A percentile compares a stretch with the other conserved stretches of the same genome.
These are phyloP conservation scores for Pachyrhynchus sulphureomaculatus DNA, from an alignment of 1,140 invertebrate genomes.

Conservation along the genomic window DNA sequence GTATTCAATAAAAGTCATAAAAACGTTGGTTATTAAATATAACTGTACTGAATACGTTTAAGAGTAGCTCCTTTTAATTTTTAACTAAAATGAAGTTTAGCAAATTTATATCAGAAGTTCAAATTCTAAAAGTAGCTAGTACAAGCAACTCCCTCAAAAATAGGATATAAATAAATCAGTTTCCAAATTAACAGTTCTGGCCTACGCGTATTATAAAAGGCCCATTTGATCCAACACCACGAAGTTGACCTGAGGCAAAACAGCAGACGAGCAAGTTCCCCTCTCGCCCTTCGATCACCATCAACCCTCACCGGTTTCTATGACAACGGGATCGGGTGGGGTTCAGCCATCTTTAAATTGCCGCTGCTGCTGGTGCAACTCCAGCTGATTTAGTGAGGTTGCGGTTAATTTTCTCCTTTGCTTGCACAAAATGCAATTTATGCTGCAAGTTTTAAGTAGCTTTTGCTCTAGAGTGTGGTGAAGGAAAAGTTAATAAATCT, in stretches of 20 bases:
- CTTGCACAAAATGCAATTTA: slow-evolving; percentile 25
- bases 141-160: too few species aligned
- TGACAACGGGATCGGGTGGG: slow-evolving; percentile 39
- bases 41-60: too few species aligned
- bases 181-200: not conserved
- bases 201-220: slow-evolving; percentile 7
- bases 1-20: too few species aligned
- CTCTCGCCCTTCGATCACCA: slow-evolving; percentile 32
- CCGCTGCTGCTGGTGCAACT: slow-evolving; percentile 14
- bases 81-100: too few species aligned
- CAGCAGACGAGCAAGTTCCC: slow-evolving; percentile 40
- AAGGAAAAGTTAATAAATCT: too few species aligned
- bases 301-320: slow-evolving; percentile 40
- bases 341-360: slow-evolving; percentile 25
- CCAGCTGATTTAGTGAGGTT: slow-evolving; percentile 30
- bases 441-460: slow-evolving; percentile 6
- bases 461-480: not conserved
- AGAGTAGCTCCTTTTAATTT: too few species aligned
- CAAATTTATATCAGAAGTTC: too few species aligned
- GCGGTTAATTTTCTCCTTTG: slow-evolving; percentile 18
- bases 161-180: too few species aligned
- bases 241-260: slow-evolving; percentile 12
- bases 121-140: too few species aligned
- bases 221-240: slow-evolving; percentile 15
- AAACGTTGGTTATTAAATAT: too few species aligned